Percentiles rank a stretch among this genome's conserved stretches.
phyloP scores from a whole-genome alignment of 2,888 invertebrate species.

The Clusia tigrina region DNA sequence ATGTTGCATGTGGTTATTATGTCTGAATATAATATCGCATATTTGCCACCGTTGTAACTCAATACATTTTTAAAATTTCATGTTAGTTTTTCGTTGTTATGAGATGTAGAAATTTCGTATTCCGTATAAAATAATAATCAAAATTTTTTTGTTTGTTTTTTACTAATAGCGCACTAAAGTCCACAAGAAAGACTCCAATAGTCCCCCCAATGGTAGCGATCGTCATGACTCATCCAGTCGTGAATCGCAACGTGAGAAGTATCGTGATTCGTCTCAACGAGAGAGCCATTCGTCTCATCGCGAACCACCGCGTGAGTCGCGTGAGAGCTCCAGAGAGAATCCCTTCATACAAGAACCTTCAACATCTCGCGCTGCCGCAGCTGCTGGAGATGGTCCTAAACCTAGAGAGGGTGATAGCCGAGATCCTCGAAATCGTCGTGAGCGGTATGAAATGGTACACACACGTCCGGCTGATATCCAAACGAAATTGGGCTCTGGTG shows the following conservation, averaged over 20 bases:
- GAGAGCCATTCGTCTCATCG: slow-evolving; percentile 14
- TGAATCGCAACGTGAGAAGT: too few relatives aligned
- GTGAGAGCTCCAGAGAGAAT: not conserved
- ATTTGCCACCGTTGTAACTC: too few relatives aligned
- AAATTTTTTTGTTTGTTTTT: not conserved
- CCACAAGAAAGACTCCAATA: slow-evolving; percentile 29
- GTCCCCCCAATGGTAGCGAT: too few relatives aligned
- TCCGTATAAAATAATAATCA: too few relatives aligned
- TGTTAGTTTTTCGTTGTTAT: too few relatives aligned
- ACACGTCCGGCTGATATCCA: slow-evolving; percentile 54
- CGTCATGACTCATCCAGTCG: too few relatives aligned
- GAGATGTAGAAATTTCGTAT: too few relatives aligned
- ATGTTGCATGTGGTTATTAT: too few relatives aligned
- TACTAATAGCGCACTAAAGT: slow-evolving; percentile 26
- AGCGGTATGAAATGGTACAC: slow-evolving; percentile 50
- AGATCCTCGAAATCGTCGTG: slow-evolving; percentile 32
- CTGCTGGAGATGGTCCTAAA: not conserved
- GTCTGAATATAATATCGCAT: too few relatives aligned
- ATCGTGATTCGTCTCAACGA: too few relatives aligned
- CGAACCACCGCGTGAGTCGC: slow-evolving; percentile 13
- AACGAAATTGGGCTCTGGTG: slow-evolving; percentile 66
- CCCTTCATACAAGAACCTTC: slow-evolving; percentile 18
- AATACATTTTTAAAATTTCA: too few relatives aligned
- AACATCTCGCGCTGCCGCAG: slow-evolving; percentile 17
- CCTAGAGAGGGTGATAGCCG: slow-evolving; percentile 7